A percentile compares a stretch with the other conserved stretches of the same genome.
phyloP scores from a whole-genome alignment of 2,113 vertebrate genomes.

The Melanerpes aurifrons region DNA sequence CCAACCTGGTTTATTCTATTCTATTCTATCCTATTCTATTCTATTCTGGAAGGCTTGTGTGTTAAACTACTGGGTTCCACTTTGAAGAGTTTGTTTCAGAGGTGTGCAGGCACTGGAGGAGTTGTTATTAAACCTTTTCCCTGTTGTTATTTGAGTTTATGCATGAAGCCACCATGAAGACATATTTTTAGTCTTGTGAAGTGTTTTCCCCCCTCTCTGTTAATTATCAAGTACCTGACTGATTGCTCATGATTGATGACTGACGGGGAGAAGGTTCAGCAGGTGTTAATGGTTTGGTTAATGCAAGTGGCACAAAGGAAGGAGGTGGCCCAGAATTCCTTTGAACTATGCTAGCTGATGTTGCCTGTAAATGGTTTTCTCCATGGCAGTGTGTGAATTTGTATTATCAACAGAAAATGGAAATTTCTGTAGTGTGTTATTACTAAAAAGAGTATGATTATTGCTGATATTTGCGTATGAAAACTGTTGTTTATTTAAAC shows the following conservation, averaged over 20 bases:
- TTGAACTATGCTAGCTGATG: not conserved
- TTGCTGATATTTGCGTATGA: not conserved
- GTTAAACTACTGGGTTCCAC: not conserved
- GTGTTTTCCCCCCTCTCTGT: slow-evolving; percentile 58
- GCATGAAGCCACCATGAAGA: slow-evolving; percentile 45
- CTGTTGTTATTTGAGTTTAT: slow-evolving; percentile 51
- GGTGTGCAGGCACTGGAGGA: not conserved
- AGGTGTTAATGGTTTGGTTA: slow-evolving; percentile 57
- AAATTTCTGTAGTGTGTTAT: not conserved
- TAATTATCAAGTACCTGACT: slow-evolving; percentile 79
- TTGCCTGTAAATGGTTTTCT: not conserved
- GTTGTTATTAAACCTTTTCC: slow-evolving; percentile 14
- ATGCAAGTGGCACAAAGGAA: slow-evolving; percentile 23
- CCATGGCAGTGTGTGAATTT: not conserved
- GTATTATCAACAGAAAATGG: slow-evolving; percentile 20
- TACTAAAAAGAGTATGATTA: slow-evolving; percentile 15
- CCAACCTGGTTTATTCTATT: too few species aligned
- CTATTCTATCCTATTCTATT: too few species aligned
- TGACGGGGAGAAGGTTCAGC: slow-evolving; percentile 56
- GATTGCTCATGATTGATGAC: slow-evolving; percentile 72
- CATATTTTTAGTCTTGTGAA: slow-evolving; percentile 72
- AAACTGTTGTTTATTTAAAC: slow-evolving; percentile 19
- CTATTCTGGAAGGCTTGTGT: not conserved
- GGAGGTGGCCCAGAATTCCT: not conserved
- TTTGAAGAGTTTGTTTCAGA: not conserved